Conservation (phyloP, 2,888 invertebrate species). For the Drosophila falleni region DNA sequence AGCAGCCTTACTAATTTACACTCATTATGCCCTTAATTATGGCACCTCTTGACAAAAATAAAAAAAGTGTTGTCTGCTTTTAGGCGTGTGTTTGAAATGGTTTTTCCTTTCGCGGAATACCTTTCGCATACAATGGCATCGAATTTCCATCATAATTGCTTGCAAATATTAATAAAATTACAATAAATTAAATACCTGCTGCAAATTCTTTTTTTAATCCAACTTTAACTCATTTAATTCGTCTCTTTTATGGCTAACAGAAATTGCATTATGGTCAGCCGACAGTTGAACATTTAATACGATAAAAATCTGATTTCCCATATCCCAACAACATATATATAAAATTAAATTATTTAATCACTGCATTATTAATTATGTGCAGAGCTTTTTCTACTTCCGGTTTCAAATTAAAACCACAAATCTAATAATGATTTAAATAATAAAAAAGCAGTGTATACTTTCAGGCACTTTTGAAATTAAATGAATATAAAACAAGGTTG, state of each 20-base stretch:
- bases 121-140: not conserved
- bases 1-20: constrained; percentile 65
- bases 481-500: not conserved
- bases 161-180: constrained; percentile 16
- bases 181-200: constrained; percentile 6
- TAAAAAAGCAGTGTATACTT: constrained; percentile 1
- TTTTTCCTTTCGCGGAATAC: not conserved
- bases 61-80: constrained; percentile 40
- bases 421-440: not conserved
- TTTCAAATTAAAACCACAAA: not conserved
- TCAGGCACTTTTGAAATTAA: not conserved
- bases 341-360: not conserved
- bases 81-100: constrained; percentile 25
- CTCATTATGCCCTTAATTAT: constrained; percentile 69
- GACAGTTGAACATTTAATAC: constrained; percentile 39
- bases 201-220: not conserved
- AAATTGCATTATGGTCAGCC: constrained; percentile 29
- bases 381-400: not conserved
- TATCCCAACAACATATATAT: constrained; percentile 1
- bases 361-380: not conserved
- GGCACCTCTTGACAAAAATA: constrained; percentile 34
- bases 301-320: constrained; percentile 2
- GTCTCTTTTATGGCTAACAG: constrained; percentile 6
- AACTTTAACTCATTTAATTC: not conserved
- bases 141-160: constrained; percentile 26